Evolutionary conservation across 2,113 vertebrate genomes (phyloP).

Genomic region (Peromyscus maniculatus): DNA sequence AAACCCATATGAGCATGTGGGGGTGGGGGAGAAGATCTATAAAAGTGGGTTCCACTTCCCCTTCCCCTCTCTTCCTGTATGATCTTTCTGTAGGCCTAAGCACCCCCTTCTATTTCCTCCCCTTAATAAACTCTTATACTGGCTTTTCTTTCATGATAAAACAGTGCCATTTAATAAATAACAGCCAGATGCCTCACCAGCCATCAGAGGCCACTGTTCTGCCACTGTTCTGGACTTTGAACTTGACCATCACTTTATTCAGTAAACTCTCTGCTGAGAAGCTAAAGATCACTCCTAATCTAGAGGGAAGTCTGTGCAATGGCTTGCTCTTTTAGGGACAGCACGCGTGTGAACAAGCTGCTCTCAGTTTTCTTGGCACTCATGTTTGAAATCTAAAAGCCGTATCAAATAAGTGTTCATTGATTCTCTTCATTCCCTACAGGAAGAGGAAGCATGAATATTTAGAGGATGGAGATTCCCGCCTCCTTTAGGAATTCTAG

Average conservation of each 20-base stretch:
- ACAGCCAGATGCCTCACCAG: neutral
- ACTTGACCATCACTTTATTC: neutral
- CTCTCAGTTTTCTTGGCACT: neutral
- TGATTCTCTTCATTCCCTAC: neutral
- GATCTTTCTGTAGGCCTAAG: too few relatives aligned
- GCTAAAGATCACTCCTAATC: constrained; percentile 35
- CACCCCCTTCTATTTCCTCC: too few relatives aligned
- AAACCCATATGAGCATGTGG: too few relatives aligned
- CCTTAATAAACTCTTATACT: too few relatives aligned
- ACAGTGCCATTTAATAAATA: too few relatives aligned
- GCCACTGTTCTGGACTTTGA: neutral
- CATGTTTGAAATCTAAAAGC: constrained; percentile 43
- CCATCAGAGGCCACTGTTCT: constrained; percentile 78
- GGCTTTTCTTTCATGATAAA: too few relatives aligned
- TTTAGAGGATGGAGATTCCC: neutral
- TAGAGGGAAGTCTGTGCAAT: constrained; percentile 30
- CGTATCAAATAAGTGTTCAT: constrained; percentile 12
- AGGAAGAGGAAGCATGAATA: neutral
- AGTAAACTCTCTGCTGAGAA: neutral
- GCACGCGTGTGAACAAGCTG: neutral
- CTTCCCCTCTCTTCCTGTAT: too few relatives aligned
- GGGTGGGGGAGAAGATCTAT: too few relatives aligned
- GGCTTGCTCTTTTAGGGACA: constrained; percentile 33
- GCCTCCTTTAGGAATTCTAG: neutral
- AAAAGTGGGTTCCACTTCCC: too few relatives aligned